Percentiles rank a stretch among this genome's conserved stretches.
Evolutionary conservation across 2,888 invertebrate genomes (phyloP).

Genomic region (Limulus polyphemus): DNA sequence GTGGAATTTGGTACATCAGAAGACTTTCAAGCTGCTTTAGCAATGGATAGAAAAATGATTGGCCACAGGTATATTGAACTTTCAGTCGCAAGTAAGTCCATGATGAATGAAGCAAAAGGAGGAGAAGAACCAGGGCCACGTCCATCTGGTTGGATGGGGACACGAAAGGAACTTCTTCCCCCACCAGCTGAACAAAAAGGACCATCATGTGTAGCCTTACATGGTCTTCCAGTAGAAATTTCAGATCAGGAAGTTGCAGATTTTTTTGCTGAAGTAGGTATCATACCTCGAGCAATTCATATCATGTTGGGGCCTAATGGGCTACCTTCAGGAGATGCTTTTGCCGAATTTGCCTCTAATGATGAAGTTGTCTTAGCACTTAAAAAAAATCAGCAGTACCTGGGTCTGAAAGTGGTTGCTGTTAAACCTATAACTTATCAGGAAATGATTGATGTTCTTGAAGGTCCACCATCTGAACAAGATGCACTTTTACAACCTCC

Average conservation of each 20-base stretch:
- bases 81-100: conserved; percentile 31
- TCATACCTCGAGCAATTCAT: conserved; percentile 63
- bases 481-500: neutral
- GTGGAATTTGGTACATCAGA: conserved; percentile 63
- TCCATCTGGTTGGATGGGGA: no score
- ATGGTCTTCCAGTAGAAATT: conserved; percentile 50
- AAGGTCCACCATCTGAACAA: conserved; percentile 7
- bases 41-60: conserved; percentile 32
- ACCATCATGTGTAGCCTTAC: conserved; percentile 42
- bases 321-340: conserved; percentile 67
- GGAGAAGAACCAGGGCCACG: no score
- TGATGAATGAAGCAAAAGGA: conserved; percentile 28
- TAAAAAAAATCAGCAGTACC: conserved; percentile 46
- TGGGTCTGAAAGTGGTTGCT: conserved; percentile 33
- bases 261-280: conserved; percentile 62
- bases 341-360: conserved; percentile 63
- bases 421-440: conserved; percentile 29
- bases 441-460: conserved; percentile 33
- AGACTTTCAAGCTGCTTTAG: conserved; percentile 54
- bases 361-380: conserved; percentile 58
- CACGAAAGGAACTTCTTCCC: neutral
- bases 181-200: conserved; percentile 35
- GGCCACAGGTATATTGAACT: conserved; percentile 33
- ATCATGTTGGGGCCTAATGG: conserved; percentile 57
- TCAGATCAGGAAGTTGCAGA: conserved; percentile 64